Evolutionary conservation across 2,113 vertebrate species (phyloP), one percentile per base, ranked within the genome.

Genomic region (Pygoscelis antarcticus): DNA sequence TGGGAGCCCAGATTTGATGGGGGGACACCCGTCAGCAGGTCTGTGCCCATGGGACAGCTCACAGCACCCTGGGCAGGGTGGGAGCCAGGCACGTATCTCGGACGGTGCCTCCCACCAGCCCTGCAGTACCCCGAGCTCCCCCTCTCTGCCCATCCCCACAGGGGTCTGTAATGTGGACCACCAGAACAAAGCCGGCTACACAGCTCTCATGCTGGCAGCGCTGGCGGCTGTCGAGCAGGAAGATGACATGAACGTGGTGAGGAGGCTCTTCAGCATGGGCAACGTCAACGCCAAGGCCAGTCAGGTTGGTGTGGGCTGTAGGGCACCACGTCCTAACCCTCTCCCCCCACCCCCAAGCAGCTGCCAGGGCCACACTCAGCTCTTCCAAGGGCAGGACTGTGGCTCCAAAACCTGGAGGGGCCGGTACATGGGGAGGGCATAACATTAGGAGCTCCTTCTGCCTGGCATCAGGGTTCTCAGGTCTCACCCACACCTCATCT

Each of bases 151-250:
- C 5, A 19, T 54, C 23, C 62, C 47, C 1, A 0, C 97, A 99
- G 99, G 98, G 18, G 97, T 99, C 94, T 99, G 99, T 66, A 98
- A 98, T 0, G 98, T 99, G 68, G 98, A 99, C 92, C 98, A 98
- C 91, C 99, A 99, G 98, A 99, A 99, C 93, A 99, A 99, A 96
- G 99, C 99, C 0, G 99, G 99, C 44, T 99, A 99, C 96, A 99
- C 99, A 0, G 99, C 99, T 20, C 99, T 99, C 87, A 99, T 99
- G 99, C 97, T 99, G 96, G 99, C 99, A 2, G 99, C 99, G 0
- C 98, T 99, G 72, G 98, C 99, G 0, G 98, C 99, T 0, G 98
- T 99, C 38, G 99, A 99, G 95, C 98, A 98, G 78, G 98, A 99
- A 17, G 97, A 99, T 0, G 99, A 99, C 97, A 99, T 99, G 99